phyloP scores from a whole-genome alignment of 2,888 invertebrate species.

The Agrochola macilenta region DNA sequence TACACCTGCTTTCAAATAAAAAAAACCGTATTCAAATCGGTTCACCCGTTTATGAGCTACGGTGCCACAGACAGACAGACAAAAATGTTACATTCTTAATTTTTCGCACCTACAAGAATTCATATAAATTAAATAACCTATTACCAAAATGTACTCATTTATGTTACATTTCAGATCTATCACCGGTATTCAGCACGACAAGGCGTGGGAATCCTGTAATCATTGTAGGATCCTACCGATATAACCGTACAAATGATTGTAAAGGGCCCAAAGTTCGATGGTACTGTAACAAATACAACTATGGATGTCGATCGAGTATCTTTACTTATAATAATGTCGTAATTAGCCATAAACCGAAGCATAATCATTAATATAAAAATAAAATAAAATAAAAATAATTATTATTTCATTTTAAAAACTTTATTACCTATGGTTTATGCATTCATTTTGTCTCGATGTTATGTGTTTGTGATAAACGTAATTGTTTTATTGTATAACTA shows the following conservation, averaged over 20 bases:
- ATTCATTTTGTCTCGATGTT: no score
- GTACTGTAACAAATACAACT: conserved; percentile 25
- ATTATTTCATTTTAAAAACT: not conserved
- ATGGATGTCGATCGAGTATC: conserved; percentile 40
- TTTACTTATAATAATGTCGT: conserved; percentile 36
- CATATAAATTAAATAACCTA: not conserved
- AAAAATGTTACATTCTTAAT: no score
- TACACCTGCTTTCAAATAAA: no score
- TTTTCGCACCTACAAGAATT: not conserved
- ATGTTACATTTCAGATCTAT: conserved; percentile 26
- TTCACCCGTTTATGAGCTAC: no score
- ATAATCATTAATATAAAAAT: conserved; percentile 5
- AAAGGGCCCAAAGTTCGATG: conserved; percentile 46
- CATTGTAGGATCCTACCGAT: conserved; percentile 40
- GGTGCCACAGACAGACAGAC: no score
- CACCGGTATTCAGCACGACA: conserved; percentile 19
- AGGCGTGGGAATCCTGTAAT: conserved; percentile 45
- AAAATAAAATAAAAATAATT: not conserved
- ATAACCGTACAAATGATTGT: conserved; percentile 21
- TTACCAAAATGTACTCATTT: not conserved
- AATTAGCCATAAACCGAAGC: conserved; percentile 14
- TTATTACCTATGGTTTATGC: no score
- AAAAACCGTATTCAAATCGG: no score
- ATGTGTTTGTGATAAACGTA: not conserved
- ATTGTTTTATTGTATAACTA: not conserved